Evolutionary conservation across 2,888 invertebrate species (phyloP).

Genomic region (Labia minor): DNA sequence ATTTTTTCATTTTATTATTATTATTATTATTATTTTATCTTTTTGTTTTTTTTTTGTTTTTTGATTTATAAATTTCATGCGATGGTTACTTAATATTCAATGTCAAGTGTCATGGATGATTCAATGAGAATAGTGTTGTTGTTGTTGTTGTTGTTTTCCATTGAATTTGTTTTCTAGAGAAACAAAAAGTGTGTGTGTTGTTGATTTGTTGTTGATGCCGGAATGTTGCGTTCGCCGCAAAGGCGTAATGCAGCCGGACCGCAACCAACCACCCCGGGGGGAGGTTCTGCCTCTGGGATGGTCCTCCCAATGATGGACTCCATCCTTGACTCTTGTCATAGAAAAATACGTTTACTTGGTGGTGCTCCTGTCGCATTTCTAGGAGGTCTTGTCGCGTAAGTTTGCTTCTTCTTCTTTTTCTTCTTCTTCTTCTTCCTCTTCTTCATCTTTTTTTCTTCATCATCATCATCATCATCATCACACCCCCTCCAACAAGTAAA

Average conservation of each 20-base stretch:
- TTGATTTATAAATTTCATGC: too few relatives aligned
- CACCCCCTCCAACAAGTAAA: too few relatives aligned
- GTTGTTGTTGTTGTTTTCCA: too few relatives aligned
- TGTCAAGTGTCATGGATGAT: too few relatives aligned
- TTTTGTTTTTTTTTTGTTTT: too few relatives aligned
- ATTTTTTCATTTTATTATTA: too few relatives aligned
- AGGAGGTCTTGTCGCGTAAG: slow-evolving; percentile 63
- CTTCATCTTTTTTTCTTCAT: too few relatives aligned
- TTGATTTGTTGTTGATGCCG: background rate
- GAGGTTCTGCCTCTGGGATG: background rate
- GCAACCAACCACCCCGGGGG: background rate
- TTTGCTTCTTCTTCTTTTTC: slow-evolving; percentile 30
- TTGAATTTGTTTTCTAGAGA: too few relatives aligned
- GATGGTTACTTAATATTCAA: too few relatives aligned
- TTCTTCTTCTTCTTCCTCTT: background rate
- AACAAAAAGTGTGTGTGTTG: background rate
- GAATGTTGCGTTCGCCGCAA: background rate
- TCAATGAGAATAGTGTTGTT: too few relatives aligned
- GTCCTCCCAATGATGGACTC: slow-evolving; percentile 32
- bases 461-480: too few relatives aligned
- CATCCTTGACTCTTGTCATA: slow-evolving; percentile 59
- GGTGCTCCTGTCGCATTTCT: slow-evolving; percentile 54
- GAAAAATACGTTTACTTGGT: slow-evolving; percentile 59
- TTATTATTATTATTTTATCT: too few relatives aligned
- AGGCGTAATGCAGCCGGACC: background rate